Evolutionary conservation across 2,888 invertebrate genomes (phyloP), one percentile per base, ranked within the genome.

Genomic region (Cryptosula pallasiana): DNA sequence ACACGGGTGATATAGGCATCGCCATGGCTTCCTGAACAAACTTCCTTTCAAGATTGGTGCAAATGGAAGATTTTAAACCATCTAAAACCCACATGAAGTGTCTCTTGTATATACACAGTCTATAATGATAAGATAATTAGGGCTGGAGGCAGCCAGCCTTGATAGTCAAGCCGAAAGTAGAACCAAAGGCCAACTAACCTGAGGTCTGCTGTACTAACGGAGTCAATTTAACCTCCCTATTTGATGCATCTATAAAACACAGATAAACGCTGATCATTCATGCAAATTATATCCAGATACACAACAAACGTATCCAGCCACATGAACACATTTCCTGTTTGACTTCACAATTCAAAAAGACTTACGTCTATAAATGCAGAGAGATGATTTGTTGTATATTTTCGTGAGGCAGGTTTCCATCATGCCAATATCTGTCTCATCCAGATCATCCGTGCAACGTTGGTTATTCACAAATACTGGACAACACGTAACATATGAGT

Each of bases 1-100:
- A 87, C 57, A 63, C 27, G 16, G 90, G 88, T 79, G 89, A 89
- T 75, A 90, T 88, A 69, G 90, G 88, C 35, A 90, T 88, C 1
- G 92, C 90, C 34, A 90, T 87, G 54, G 92, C 86, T 86, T 91
- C 90, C 79, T 89, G 89, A 55, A 90, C 87, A 13, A 93, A 70
- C 45, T 32, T 63, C n/a, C 27, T 20, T 5, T 55, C 55, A n/a
- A 13, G 23, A 20, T 55, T 55, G 55, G 55, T 55, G n/a, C 55
- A 55, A 13, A 55, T n/a, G 55, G 23, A 20, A n/a, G n/a, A n/a
- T n/a, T 45, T 45, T 45, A 45, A 45, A 45, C 45, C 45, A 13
- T n/a, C n/a, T n/a, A n/a, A n/a, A n/a, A n/a, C n/a, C n/a, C n/a
- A n/a, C n/a, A n/a, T n/a, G n/a, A n/a, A n/a, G n/a, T n/a, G n/a